These are phyloP conservation scores for Gibbula magus DNA, from an alignment of 2,888 invertebrate species.

Conservation along the genomic window DNA sequence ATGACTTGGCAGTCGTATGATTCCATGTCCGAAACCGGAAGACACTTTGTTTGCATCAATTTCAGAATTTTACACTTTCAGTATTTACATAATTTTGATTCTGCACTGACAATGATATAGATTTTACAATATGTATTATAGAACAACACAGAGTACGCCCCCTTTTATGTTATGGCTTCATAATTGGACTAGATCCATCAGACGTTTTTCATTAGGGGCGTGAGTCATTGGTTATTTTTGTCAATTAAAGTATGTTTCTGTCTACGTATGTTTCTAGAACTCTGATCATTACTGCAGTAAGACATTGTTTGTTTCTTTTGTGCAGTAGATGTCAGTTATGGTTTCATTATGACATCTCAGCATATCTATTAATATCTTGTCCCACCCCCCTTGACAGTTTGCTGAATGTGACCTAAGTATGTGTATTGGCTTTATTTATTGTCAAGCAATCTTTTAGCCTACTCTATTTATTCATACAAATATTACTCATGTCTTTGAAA, in stretches of 20 bases:
- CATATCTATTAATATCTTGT: no score
- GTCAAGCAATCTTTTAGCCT: no score
- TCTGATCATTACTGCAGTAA: no score
- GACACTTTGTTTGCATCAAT: constrained; percentile 14
- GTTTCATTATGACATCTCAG: no score
- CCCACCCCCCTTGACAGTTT: no score
- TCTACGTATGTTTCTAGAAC: no score
- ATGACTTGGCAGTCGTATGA: constrained; percentile 42
- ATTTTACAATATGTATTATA: background rate
- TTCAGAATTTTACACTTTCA: background rate
- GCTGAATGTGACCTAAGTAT: no score
- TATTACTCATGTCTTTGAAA: no score
- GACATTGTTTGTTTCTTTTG: no score
- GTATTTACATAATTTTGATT: background rate
- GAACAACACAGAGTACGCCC: background rate
- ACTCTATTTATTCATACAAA: no score
- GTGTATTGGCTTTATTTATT: no score
- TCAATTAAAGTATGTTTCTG: background rate
- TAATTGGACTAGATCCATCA: background rate
- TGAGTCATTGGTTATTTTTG: constrained; percentile 8
- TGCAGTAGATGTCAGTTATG: no score
- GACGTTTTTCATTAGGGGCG: background rate
- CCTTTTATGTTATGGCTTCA: background rate
- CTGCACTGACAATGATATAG: background rate
- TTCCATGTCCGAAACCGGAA: constrained; percentile 24